Conservation (phyloP, 2,113 vertebrate genomes). For the Otocyon megalotis region DNA sequence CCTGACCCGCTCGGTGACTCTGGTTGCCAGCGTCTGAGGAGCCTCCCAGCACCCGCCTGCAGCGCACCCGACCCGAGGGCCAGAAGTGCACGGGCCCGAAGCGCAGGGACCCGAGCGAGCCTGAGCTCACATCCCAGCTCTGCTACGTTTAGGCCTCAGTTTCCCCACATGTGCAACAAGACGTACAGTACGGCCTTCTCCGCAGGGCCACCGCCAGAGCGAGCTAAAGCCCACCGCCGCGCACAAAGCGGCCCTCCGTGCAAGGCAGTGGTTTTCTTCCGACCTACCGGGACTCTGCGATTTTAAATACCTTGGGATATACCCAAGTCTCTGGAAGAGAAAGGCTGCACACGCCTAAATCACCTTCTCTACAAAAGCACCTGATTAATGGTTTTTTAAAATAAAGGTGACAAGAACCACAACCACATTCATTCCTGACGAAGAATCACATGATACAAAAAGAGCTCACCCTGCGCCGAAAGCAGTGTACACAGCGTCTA, state of each 20-base stretch:
- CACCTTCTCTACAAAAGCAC: not conserved
- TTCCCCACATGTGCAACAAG: not conserved
- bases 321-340: not conserved
- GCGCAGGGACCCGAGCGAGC: not conserved
- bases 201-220: not conserved
- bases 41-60: not conserved
- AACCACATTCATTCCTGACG: conserved; percentile 29
- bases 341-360: not conserved
- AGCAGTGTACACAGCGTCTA: not conserved
- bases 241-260: not conserved
- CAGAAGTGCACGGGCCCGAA: not conserved
- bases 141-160: not conserved
- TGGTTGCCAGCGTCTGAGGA: not conserved
- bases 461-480: not conserved
- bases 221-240: fast-evolving
- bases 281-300: not conserved
- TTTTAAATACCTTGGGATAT: conserved; percentile 1
- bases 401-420: conserved; percentile 4
- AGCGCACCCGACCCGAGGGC: not conserved
- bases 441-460: not conserved
- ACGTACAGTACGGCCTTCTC: not conserved
- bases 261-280: not conserved
- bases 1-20: not conserved
- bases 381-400: not conserved
- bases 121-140: not conserved